Evolutionary conservation across 2,888 invertebrate genomes (phyloP).

Genomic region (Odontocolon sp.): DNA sequence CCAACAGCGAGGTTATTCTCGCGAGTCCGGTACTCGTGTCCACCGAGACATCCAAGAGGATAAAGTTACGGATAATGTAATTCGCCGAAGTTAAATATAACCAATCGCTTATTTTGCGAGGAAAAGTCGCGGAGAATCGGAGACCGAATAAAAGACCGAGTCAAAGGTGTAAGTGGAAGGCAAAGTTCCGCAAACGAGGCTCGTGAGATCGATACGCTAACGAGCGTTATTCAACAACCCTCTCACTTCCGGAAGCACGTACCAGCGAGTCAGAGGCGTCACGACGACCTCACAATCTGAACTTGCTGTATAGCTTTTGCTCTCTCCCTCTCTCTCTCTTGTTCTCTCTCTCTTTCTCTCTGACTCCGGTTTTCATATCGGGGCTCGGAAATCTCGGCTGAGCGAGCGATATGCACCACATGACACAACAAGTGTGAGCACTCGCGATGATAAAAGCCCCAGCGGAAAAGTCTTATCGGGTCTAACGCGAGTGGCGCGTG

Average conservation of each 20-base stretch:
- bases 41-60: constrained; percentile 39
- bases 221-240: constrained; percentile 53
- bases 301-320: constrained; percentile 21
- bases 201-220: constrained; percentile 51
- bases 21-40: constrained; percentile 27
- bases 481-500: constrained; percentile 3
- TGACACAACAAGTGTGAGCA: constrained; percentile 53
- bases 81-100: constrained; percentile 14
- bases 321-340: constrained; percentile 5
- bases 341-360: constrained; percentile 27
- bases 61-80: constrained; percentile 31
- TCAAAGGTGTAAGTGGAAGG: background rate
- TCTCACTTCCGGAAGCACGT: constrained; percentile 48
- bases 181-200: background rate
- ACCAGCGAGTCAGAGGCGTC: constrained; percentile 45
- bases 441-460: constrained; percentile 49
- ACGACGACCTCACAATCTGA: constrained; percentile 52
- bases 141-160: background rate
- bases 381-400: constrained; percentile 28
- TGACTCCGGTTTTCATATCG: constrained; percentile 24
- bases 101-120: constrained; percentile 36
- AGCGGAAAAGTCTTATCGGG: constrained; percentile 41
- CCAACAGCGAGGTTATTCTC: constrained; percentile 51
- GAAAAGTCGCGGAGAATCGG: background rate
- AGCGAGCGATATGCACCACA: constrained; percentile 27